Conservation (phyloP, 2,888 invertebrate genomes). For the Chymomyza amoena region DNA sequence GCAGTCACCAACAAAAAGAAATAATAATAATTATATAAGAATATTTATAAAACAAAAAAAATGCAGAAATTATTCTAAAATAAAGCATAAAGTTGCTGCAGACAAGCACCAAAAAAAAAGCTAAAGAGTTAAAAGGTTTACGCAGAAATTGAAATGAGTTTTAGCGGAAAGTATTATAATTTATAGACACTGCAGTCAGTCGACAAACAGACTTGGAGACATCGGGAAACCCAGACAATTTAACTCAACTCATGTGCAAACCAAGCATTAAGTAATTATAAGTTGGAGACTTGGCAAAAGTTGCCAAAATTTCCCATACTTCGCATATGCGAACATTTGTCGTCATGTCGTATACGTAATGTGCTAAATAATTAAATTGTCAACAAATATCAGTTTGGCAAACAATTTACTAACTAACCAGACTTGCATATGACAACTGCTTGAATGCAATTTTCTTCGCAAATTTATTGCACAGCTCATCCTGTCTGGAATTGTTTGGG, state of each 20-base stretch:
- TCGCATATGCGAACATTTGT: not conserved
- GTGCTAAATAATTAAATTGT: slow-evolving; percentile 62
- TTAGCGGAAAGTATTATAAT: not conserved
- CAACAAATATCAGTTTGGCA: slow-evolving; percentile 46
- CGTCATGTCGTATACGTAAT: slow-evolving; percentile 53
- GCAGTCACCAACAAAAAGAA: not conserved
- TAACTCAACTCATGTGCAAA: not conserved
- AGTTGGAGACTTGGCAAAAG: not conserved
- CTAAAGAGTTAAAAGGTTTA: slow-evolving; percentile 65
- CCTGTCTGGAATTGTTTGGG: not conserved
- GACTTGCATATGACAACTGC: not conserved
- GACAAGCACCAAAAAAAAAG: slow-evolving; percentile 5
- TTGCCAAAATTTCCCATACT: not conserved
- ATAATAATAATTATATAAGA: not conserved
- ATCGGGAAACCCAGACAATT: not conserved
- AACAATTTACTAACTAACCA: not conserved
- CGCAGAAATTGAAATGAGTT: slow-evolving; percentile 22
- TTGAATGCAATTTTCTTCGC: not conserved
- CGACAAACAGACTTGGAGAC: not conserved
- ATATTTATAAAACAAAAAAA: slow-evolving; percentile 11
- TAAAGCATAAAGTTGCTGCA: slow-evolving; percentile 33
- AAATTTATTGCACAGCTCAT: not conserved
- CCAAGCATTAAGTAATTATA: slow-evolving; percentile 3
- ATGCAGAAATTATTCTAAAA: slow-evolving; percentile 31
- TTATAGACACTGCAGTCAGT: not conserved